Conservation (phyloP, 1,140 invertebrate genomes). For the Cyclargus thomasi region DNA sequence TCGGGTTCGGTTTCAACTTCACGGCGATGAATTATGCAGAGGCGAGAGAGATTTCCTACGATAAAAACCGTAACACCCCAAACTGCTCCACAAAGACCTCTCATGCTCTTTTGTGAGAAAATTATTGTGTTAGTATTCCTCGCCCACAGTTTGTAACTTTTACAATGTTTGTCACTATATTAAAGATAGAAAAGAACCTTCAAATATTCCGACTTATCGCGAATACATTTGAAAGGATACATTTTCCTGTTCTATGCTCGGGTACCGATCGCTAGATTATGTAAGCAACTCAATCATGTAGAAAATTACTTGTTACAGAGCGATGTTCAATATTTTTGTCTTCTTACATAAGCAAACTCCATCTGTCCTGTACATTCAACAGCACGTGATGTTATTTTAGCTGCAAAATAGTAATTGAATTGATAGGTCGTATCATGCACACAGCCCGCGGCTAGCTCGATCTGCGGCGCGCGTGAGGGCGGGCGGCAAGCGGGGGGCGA, state of each 20-base stretch:
- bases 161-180: not conserved
- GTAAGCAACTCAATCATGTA: not conserved
- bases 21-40: conserved; percentile 73
- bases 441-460: conserved; percentile 18
- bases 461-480: conserved; percentile 20
- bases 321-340: not conserved
- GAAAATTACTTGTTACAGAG: not conserved
- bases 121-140: conserved; percentile 17
- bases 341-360: not conserved
- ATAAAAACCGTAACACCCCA: conserved; percentile 69
- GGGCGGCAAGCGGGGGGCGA: conserved; percentile 25
- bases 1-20: conserved; percentile 73
- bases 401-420: not conserved
- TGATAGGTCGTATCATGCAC: conserved; percentile 23
- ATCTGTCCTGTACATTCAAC: not conserved
- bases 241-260: not conserved
- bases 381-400: not conserved
- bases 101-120: conserved; percentile 16
- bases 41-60: conserved; percentile 68
- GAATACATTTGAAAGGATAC: not conserved
- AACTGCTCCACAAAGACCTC: conserved; percentile 60
- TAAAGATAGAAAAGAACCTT: not conserved
- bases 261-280: not conserved
- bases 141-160: conserved; percentile 9
- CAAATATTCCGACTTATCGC: not conserved